A percentile compares a stretch with the other conserved stretches of the same genome.
These are phyloP conservation scores for Drosophila greeni DNA, from an alignment of 2,888 invertebrate genomes.

Conservation along the genomic window DNA sequence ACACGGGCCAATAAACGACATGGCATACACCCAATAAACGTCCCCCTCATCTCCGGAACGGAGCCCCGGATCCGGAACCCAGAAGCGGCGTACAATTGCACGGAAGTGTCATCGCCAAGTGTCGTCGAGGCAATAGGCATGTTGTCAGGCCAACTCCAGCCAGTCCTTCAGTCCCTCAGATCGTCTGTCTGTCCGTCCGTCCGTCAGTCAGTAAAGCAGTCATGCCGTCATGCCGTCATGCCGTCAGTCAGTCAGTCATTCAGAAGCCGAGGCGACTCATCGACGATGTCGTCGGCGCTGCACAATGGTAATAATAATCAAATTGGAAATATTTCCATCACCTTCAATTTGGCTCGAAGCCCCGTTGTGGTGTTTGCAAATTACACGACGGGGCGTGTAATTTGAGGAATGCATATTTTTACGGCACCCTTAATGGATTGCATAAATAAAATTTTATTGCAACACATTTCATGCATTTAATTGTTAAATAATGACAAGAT, in stretches of 20 bases:
- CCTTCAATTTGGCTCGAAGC: conserved; percentile 31
- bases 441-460: conserved; percentile 22
- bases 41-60: conserved; percentile 4
- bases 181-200: conserved; percentile 7
- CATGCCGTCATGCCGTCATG: conserved; percentile 31
- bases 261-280: conserved; percentile 20
- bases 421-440: conserved; percentile 19
- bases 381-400: conserved; percentile 22
- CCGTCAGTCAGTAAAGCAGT: conserved; percentile 11
- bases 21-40: conserved; percentile 63
- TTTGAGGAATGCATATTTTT: conserved; percentile 35
- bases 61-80: conserved; percentile 53
- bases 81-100: conserved; percentile 68
- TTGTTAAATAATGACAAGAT: conserved; percentile 19
- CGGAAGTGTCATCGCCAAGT: conserved; percentile 72
- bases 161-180: conserved; percentile 19
- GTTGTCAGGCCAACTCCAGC: conserved; percentile 50
- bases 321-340: conserved; percentile 43
- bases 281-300: conserved; percentile 25
- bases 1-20: conserved; percentile 56
- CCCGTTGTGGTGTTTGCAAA: conserved; percentile 27
- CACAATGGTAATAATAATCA: conserved; percentile 46
- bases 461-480: conserved; percentile 10
- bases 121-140: conserved; percentile 72
- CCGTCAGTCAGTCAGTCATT: conserved; percentile 21